Base-by-base conservation (phyloP, 2,888 invertebrate species). In the Daptonema setosum region DNA sequence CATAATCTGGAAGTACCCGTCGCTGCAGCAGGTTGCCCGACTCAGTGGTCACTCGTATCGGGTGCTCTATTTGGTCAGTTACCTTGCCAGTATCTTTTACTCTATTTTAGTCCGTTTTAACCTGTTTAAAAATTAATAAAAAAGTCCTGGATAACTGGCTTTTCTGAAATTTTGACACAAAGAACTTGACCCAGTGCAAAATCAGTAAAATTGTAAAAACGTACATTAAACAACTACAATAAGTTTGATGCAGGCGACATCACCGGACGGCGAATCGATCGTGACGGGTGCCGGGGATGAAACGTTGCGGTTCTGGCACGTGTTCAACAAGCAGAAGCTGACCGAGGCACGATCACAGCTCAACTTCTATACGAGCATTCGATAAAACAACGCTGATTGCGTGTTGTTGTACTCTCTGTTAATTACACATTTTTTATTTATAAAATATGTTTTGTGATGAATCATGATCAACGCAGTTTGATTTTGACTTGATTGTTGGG, bases 211-310 rank as follows among this genome's bases (percentile, higher is more conserved):
- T 41, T 20, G 11, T 14, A 41, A 41, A 41, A 41, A 41, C 41
- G 20, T 41, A 41, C 41, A 11, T 14, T 14, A 41, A 41, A 41
- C 41, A 41, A 41, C 41, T 41, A 20, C 11, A 41, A 41, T 14
- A 41, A 3, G 8, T 28, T 48, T 28, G 22, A 5, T 50, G 26
- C 56, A 72, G 70, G 93, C 95, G 0, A 80, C 95, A 73, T 93
- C 91, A 2, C 95, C 95, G 0, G 93, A 93, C 72, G 95, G 95
- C 35, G 93, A 95, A 72, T 88, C 93, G 1, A 95, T 97, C 62
- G 95, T 97, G 0, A 97, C 95, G 0, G 95, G 95, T 28, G 95
- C 95, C 1, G 95, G 95, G 0, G 95, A 95, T 73, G 95, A 95
- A 72, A 97, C 95, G 0, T 77, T 97, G 3, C 78, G 95, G 8